These are phyloP conservation scores for Rutpela maculata DNA, from an alignment of 2,888 invertebrate species.

Conservation along the genomic window DNA sequence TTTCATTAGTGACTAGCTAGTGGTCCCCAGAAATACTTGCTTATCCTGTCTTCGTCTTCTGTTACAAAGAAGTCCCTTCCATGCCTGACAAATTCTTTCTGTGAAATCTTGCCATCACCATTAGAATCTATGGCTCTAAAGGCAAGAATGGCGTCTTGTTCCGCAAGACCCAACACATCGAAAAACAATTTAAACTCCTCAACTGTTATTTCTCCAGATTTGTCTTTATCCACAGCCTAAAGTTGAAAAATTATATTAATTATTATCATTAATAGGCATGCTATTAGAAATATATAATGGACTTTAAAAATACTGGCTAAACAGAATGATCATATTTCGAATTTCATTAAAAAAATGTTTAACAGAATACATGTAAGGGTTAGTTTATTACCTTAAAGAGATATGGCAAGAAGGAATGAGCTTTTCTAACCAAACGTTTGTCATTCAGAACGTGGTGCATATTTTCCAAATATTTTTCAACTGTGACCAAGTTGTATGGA, in stretches of 20 bases:
- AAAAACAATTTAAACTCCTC: constrained; percentile 90
- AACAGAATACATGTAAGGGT: too few relatives aligned
- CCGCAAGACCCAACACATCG: constrained; percentile 84
- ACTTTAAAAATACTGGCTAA: too few relatives aligned
- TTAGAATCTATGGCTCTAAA: constrained; percentile 88
- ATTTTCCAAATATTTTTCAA: constrained; percentile 88
- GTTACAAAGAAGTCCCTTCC: constrained; percentile 88
- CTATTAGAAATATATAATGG: too few relatives aligned
- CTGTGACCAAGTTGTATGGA: constrained; percentile 88
- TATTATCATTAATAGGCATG: too few relatives aligned
- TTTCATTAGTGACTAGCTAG: constrained; percentile 76
- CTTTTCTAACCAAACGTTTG: constrained; percentile 82
- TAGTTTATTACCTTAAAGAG: constrained; percentile 83
- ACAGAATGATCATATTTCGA: too few relatives aligned
- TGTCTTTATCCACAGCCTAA: constrained; percentile 89
- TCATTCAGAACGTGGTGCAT: constrained; percentile 90
- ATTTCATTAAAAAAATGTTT: too few relatives aligned
- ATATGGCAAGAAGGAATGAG: constrained; percentile 87
- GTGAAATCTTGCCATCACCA: constrained; percentile 84
- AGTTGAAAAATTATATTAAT: constrained; percentile 36
- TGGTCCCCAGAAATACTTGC: constrained; percentile 92
- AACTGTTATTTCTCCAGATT: constrained; percentile 85
- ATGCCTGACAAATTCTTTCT: constrained; percentile 87
- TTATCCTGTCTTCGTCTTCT: constrained; percentile 84
- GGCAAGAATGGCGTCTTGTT: constrained; percentile 85